phyloP scores from a whole-genome alignment of 2,888 invertebrate species.

The Melangyna quadrimaculata region DNA sequence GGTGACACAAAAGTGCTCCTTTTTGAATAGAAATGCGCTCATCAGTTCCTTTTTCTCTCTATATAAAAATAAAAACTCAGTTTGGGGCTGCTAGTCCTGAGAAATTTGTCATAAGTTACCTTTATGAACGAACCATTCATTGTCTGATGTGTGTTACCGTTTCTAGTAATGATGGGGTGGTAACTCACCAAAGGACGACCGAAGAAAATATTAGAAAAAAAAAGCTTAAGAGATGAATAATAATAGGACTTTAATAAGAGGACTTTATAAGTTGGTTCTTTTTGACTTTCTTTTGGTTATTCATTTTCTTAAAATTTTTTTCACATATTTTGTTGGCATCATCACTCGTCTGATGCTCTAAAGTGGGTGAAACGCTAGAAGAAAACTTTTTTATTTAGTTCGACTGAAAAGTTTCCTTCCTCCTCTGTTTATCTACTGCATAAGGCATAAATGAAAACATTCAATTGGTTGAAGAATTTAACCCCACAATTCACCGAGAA shows the following conservation, averaged over 20 bases:
- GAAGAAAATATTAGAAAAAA: constrained; percentile 4
- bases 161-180: constrained; percentile 45
- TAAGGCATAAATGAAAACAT: constrained; percentile 51
- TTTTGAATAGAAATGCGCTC: constrained; percentile 42
- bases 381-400: constrained; percentile 9
- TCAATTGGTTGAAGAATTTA: constrained; percentile 35
- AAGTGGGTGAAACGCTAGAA: constrained; percentile 20
- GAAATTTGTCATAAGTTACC: constrained; percentile 62
- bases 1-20: constrained; percentile 29
- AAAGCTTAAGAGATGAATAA: constrained; percentile 48
- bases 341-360: constrained; percentile 42
- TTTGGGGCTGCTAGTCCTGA: constrained; percentile 25
- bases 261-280: constrained; percentile 48
- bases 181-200: constrained; percentile 7
- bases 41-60: constrained; percentile 25
- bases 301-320: neutral
- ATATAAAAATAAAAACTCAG: neutral
- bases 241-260: no score
- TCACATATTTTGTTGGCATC: neutral
- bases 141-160: constrained; percentile 26
- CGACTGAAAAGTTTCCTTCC: neutral
- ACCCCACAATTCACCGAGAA: constrained; percentile 28
- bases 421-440: neutral
- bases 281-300: constrained; percentile 7
- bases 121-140: constrained; percentile 32